A percentile compares a stretch with the other conserved stretches of the same genome.
Evolutionary conservation across 2,888 invertebrate genomes (phyloP).

Genomic region (Bellardia bayeri): DNA sequence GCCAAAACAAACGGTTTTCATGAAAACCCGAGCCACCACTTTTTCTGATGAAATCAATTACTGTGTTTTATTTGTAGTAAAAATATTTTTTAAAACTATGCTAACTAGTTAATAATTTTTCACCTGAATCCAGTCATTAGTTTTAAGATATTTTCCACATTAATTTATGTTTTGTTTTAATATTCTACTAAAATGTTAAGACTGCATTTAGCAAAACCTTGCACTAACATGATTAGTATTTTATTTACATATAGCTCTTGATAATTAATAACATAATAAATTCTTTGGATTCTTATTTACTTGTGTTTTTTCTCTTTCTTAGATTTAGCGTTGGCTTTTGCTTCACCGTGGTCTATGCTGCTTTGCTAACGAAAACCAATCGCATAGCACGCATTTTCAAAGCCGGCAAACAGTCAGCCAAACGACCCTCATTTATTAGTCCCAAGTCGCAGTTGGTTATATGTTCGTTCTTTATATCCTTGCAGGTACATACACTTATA

Average conservation of each 20-base stretch:
- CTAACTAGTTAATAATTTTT: no score
- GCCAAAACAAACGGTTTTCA: no score
- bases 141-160: no score
- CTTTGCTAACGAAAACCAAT: constrained; percentile 98
- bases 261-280: constrained; percentile 12
- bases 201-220: no score
- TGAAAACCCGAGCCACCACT: no score
- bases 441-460: constrained; percentile 95
- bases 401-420: constrained; percentile 97
- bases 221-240: neutral
- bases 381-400: constrained; percentile 98
- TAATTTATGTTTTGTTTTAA: no score
- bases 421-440: constrained; percentile 96
- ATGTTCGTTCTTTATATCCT: constrained; percentile 92
- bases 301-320: constrained; percentile 51
- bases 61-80: no score
- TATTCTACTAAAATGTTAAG: no score
- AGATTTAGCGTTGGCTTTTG: constrained; percentile 97
- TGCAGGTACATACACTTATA: constrained; percentile 88
- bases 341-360: constrained; percentile 98
- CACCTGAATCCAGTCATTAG: no score
- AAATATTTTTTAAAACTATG: no score
- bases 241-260: neutral
- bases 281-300: neutral
- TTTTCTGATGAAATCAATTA: no score